Base-by-base conservation (phyloP, 2,113 vertebrate genomes). In the Isurus oxyrinchus region DNA sequence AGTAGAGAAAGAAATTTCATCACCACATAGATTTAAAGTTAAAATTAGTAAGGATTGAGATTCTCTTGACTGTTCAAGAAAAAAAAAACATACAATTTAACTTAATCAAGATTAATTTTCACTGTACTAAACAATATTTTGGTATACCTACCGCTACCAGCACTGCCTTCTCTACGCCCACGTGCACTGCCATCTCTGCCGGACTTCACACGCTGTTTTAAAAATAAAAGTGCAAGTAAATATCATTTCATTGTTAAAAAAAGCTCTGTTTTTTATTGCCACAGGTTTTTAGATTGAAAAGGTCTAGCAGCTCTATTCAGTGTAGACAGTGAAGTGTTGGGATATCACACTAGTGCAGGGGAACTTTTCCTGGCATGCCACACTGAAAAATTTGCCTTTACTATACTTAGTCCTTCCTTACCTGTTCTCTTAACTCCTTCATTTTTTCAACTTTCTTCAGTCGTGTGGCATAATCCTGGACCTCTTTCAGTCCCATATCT, bases 361-460 rank as follows among this genome's bases (percentile, higher is more conserved):
- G 13, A 31, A 21, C 3, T 19, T 84, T 93, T 40, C 57, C 40
- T 44, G 23, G 40, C 19, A 25, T 10, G 49, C 7, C 53, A 27
- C 7, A 31, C 10, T n/a, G 14, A 93, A 40, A 61, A 61, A 8
- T 40, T 84, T 59, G 55, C 35, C 55, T 61, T 40, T 63, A 63
- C 13, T 91, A 31, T 63, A 96, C 13, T 7, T 19, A 4, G 27
- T 59, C 11, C 55, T 59, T 59, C 3, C 66, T 35, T 97, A 99
- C 99, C 98, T 99, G 99, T 90, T 99, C 99, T 97, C 97, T 98
- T 96, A 99, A 98, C 97, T 99, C 99, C 97, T 99, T 99, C 97
- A 99, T 98, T 98, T 99, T 99, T 98, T 99, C 99, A 96, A 98
- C 97, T 97, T 99, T 99, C 98, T 99, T 99, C 96, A 99, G 98